These are phyloP conservation scores for Stenurella melanura DNA, from an alignment of 2,888 invertebrate genomes.

Conservation along the genomic window DNA sequence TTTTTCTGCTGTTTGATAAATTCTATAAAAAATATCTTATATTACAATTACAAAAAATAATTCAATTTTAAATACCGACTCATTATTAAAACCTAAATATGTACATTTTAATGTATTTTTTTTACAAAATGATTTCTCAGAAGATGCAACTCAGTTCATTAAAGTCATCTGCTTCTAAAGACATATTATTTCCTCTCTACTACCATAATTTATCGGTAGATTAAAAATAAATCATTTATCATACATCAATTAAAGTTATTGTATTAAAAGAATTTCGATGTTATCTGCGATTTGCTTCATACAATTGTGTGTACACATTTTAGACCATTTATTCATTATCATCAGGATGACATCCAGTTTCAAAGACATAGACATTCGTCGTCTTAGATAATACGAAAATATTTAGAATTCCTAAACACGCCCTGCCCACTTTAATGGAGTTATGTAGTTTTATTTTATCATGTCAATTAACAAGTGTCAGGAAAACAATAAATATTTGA, in stretches of 20 bases:
- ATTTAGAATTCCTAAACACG: slow-evolving; percentile 4
- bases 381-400: slow-evolving; percentile 1
- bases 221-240: too few relatives aligned
- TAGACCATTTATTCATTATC: neutral
- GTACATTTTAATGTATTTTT: too few relatives aligned
- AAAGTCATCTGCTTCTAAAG: too few relatives aligned
- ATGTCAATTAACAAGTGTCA: slow-evolving; percentile 35
- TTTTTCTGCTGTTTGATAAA: too few relatives aligned
- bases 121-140: too few relatives aligned
- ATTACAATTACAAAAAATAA: too few relatives aligned
- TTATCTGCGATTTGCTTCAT: neutral
- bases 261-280: neutral
- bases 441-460: slow-evolving; percentile 10
- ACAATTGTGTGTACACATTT: neutral
- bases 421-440: neutral
- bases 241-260: neutral
- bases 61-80: too few relatives aligned
- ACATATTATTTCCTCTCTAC: too few relatives aligned
- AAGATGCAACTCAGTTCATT: too few relatives aligned
- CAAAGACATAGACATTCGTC: neutral
- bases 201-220: too few relatives aligned
- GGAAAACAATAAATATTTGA: slow-evolving; percentile 21
- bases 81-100: too few relatives aligned
- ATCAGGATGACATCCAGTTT: neutral
- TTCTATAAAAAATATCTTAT: too few relatives aligned